phyloP scores from a whole-genome alignment of 2,113 vertebrate genomes.

The Platysteira castanea region DNA sequence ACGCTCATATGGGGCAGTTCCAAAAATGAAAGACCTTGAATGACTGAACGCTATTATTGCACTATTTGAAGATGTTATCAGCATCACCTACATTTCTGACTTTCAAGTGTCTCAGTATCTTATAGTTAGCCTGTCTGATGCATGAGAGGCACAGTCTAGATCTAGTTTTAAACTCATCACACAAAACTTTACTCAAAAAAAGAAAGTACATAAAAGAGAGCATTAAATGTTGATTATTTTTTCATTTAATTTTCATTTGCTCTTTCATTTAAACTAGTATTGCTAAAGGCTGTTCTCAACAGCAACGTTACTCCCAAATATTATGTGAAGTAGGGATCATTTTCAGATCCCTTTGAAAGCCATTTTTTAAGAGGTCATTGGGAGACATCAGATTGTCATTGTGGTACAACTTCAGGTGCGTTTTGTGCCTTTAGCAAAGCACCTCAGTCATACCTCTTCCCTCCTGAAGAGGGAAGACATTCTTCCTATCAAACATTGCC shows the following conservation, averaged over 20 bases:
- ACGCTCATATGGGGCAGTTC: slow-evolving; percentile 43
- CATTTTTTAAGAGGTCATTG: not conserved
- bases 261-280: not conserved
- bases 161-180: not conserved
- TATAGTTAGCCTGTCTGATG: not conserved
- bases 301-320: not conserved
- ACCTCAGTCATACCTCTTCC: not conserved
- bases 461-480: not conserved
- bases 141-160: not conserved
- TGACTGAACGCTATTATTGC: slow-evolving; percentile 13
- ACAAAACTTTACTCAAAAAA: not conserved
- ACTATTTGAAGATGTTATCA: not conserved
- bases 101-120: slow-evolving; percentile 44
- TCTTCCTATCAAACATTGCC: not conserved
- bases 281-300: not conserved
- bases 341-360: not conserved
- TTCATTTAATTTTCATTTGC: not conserved
- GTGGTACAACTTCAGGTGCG: not conserved
- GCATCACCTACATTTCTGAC: slow-evolving; percentile 61
- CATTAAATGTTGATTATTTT: not conserved
- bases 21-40: slow-evolving; percentile 63
- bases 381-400: not conserved
- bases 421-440: not conserved
- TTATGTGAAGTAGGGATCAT: not conserved
- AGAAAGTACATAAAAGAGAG: not conserved